A percentile compares a stretch with the other conserved stretches of the same genome.
Evolutionary conservation across 2,113 vertebrate species (phyloP).

Genomic region (Leptobrachium leishanense): DNA sequence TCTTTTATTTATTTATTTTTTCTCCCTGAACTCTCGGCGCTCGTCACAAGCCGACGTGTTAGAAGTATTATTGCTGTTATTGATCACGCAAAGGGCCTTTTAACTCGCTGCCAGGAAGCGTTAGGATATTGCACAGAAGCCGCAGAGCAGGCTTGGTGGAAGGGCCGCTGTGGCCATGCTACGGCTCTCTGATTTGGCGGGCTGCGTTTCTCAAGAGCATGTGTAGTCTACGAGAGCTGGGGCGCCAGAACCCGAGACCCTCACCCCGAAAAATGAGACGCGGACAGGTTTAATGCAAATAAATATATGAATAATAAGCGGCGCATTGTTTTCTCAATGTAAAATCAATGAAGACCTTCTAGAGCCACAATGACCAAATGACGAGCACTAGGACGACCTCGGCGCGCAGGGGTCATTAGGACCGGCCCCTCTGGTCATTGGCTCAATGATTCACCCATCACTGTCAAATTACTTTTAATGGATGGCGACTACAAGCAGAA

Average conservation of each 20-base stretch:
- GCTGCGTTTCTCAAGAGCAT: too few species aligned
- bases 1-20: too few species aligned
- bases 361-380: slow-evolving; percentile 2
- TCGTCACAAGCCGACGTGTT: not conserved
- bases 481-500: slow-evolving; percentile 79
- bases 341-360: not conserved
- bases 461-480: slow-evolving; percentile 85
- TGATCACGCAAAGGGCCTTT: not conserved
- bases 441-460: slow-evolving; percentile 70
- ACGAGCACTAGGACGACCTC: slow-evolving; percentile 59
- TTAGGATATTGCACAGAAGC: not conserved
- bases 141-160: too few species aligned
- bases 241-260: too few species aligned
- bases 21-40: not conserved
- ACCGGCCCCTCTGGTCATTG: slow-evolving; percentile 74
- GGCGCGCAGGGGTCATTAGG: slow-evolving; percentile 64
- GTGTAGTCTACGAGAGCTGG: too few species aligned
- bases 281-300: too few species aligned
- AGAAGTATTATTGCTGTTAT: slow-evolving; percentile 5
- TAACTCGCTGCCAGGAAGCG: not conserved
- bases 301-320: too few species aligned
- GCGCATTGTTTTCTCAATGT: too few species aligned
- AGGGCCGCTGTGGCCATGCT: too few species aligned
- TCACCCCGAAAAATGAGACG: too few species aligned
- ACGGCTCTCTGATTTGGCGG: too few species aligned